Base-by-base conservation (phyloP, 2,797 vertebrate genomes). In the Gadopsis marmoratus region DNA sequence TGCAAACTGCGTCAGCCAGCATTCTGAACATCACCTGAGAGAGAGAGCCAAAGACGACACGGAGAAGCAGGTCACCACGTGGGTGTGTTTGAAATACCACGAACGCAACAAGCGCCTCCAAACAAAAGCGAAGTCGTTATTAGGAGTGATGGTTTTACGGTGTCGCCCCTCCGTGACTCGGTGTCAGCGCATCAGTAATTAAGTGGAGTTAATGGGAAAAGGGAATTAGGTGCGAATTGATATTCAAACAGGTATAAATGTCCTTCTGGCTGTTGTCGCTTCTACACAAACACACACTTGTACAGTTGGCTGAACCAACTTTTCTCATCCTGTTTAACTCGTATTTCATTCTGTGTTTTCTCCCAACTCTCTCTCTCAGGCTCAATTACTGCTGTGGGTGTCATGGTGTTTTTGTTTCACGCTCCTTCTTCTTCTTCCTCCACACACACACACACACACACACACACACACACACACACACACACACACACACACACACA, bases 321-420 rank as follows among this genome's bases (percentile, higher is more conserved):
- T 63, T 35, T 70, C 60, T 26, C 26, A 26, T 26, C 26, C 26
- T 26, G 26, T 26, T 26, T 26, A 26, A 2, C 26, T 81, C 66
- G 2, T 64, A 66, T 83, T 62, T 75, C 61, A 71, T 19, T 26
- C 26, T 72, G 26, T 67, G 62, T 80, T 82, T 78, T 64, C 56
- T 26, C 48, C 31, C 43, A 45, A 26, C 48, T 41, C 14, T 13
- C 39, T 41, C 26, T 11, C 47, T 5, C 53, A 4, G 0, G 11
- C 76, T 55, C 23, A 7, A 23, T 35, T 50, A 43, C 50, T 58
- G 8, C 37, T 26, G 16, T 43, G 53, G 4, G 23, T 76, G 58
- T 69, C 26, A 33, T 61, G 0, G 4, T 64, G 72, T 51, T 68
- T 66, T 43, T 65, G 61, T 76, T 64, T 62, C 48, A 26, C 4